Percentiles rank a stretch among this genome's conserved stretches.
These are phyloP conservation scores for Lacanobia wlatinum DNA, from an alignment of 2,888 invertebrate genomes.

Conservation along the genomic window DNA sequence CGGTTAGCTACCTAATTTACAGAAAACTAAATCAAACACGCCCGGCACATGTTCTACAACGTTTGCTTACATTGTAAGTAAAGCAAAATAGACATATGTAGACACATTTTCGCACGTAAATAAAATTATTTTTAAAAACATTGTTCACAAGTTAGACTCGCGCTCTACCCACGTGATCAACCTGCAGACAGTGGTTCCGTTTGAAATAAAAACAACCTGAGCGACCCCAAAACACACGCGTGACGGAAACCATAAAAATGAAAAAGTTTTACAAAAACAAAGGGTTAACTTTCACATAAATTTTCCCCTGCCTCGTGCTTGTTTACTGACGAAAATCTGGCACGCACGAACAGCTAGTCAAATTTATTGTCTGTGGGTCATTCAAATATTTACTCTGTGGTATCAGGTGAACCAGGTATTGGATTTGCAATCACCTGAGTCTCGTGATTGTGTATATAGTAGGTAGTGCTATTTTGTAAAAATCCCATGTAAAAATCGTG, in stretches of 20 bases:
- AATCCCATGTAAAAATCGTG: no score
- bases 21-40: no score
- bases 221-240: constrained; percentile 9
- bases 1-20: no score
- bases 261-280: constrained; percentile 11
- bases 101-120: no score
- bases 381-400: constrained; percentile 13
- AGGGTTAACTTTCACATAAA: not conserved
- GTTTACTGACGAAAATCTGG: constrained; percentile 7
- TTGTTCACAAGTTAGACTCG: constrained; percentile 7
- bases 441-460: no score
- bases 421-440: not conserved
- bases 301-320: constrained; percentile 3
- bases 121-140: not conserved
- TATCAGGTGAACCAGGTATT: constrained; percentile 6
- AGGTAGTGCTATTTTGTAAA: no score
- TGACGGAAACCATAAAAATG: constrained; percentile 17
- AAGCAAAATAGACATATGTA: no score
- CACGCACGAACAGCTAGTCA: not conserved
- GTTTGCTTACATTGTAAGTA: no score
- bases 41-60: no score
- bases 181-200: not conserved
- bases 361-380: not conserved
- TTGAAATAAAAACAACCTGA: not conserved
- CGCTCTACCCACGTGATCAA: constrained; percentile 6